Percentiles rank a stretch among this genome's conserved stretches.
phyloP scores from a whole-genome alignment of 1,140 invertebrate genomes.

The Macrobrachium rosenbergii region DNA sequence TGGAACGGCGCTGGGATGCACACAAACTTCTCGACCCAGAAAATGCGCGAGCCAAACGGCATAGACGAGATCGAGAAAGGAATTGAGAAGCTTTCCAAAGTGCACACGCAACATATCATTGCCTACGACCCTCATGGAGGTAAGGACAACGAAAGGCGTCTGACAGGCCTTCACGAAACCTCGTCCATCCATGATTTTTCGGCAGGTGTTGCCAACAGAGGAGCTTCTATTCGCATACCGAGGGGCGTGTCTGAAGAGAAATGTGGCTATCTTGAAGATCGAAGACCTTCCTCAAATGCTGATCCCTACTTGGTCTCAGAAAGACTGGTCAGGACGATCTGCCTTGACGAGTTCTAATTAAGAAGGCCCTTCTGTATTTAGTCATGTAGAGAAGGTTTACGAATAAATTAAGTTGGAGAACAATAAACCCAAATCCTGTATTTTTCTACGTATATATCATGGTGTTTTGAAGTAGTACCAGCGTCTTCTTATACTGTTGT shows the following conservation, averaged over 20 bases:
- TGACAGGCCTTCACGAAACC: background rate
- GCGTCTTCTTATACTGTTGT: too few relatives aligned
- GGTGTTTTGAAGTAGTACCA: too few relatives aligned
- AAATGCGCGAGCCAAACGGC: background rate
- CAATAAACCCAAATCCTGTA: too few relatives aligned
- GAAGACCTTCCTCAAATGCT: slow-evolving; percentile 1
- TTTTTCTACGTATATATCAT: too few relatives aligned
- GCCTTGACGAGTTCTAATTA: background rate
- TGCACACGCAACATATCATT: background rate
- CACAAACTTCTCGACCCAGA: slow-evolving; percentile 2
- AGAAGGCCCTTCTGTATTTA: background rate
- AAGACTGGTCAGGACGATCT: slow-evolving; percentile 8
- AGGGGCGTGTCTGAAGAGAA: slow-evolving; percentile 14
- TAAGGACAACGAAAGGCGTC: slow-evolving; percentile 7
- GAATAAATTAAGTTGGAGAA: too few relatives aligned
- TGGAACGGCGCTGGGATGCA: slow-evolving; percentile 14
- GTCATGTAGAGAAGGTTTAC: too few relatives aligned
- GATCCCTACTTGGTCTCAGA: slow-evolving; percentile 3
- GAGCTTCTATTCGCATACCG: slow-evolving; percentile 2
- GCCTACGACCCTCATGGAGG: slow-evolving; percentile 14
- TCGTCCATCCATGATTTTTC: slow-evolving; percentile 24
- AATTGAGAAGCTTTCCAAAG: background rate
- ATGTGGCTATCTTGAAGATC: background rate
- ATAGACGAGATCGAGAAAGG: background rate
- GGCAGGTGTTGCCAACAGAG: slow-evolving; percentile 12